phyloP scores from a whole-genome alignment of 2,797 vertebrate genomes.

The Microchirus variegatus region DNA sequence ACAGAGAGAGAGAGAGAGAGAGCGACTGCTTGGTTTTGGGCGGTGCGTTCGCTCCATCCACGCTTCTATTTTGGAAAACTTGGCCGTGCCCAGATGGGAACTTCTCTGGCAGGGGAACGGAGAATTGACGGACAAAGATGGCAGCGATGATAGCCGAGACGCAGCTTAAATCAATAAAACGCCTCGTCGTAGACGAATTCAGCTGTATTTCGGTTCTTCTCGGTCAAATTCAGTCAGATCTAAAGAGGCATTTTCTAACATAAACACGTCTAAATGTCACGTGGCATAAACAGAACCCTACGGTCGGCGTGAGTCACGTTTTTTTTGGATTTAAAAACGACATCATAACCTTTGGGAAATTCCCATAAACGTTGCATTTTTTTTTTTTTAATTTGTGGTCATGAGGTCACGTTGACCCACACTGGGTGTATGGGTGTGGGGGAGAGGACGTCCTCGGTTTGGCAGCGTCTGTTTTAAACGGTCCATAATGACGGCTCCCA shows the following conservation, averaged over 20 bases:
- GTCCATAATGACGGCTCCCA: constrained; percentile 55
- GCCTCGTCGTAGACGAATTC: no score
- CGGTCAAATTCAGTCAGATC: no score
- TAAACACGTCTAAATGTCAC: constrained; percentile 12
- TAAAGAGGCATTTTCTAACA: no score
- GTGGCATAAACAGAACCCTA: constrained; percentile 24
- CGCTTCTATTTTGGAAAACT: constrained; percentile 61
- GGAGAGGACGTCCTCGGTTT: constrained; percentile 29
- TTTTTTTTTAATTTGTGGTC: constrained; percentile 42
- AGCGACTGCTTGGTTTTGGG: constrained; percentile 58
- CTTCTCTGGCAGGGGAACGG: constrained; percentile 15
- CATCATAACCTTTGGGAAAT: constrained; percentile 39
- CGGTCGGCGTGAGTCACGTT: constrained; percentile 47
- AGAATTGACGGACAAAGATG: constrained; percentile 10
- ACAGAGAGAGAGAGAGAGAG: no score
- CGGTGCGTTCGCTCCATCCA: constrained; percentile 44
- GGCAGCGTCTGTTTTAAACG: no score
- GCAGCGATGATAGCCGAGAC: no score
- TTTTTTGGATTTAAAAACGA: constrained; percentile 34
- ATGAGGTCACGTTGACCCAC: constrained; percentile 63
- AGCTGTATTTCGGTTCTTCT: no score
- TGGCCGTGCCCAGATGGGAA: constrained; percentile 43
- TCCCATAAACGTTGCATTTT: constrained; percentile 42
- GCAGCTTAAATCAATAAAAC: no score
- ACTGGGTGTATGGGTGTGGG: constrained; percentile 43